A percentile compares a stretch with the other conserved stretches of the same genome.
Conservation (phyloP, 1,140 invertebrate genomes). For the Zophobas morio region DNA sequence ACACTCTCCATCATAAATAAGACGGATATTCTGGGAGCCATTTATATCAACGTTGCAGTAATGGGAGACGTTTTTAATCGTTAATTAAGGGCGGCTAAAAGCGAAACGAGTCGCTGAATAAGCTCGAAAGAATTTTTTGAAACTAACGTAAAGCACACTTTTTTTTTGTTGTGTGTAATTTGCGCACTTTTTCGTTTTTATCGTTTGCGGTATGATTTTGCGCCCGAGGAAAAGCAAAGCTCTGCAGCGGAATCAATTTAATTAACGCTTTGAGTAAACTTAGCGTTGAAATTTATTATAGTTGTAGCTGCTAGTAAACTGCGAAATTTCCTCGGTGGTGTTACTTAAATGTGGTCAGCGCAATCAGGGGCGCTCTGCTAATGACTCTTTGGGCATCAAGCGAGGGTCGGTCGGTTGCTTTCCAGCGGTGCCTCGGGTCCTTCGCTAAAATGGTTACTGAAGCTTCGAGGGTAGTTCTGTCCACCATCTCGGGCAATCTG, state of each 20-base stretch:
- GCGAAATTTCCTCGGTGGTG: conserved; percentile 43
- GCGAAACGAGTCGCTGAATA: too few relatives aligned
- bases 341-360: conserved; percentile 57
- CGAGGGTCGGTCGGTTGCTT: conserved; percentile 42
- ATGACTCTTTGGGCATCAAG: conserved; percentile 49
- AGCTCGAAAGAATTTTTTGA: too few relatives aligned
- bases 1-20: conserved; percentile 43
- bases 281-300: conserved; percentile 28
- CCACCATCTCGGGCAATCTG: conserved; percentile 27
- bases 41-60: conserved; percentile 22
- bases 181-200: neutral
- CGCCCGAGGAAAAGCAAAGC: neutral
- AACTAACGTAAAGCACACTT: neutral
- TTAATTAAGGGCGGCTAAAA: too few relatives aligned
- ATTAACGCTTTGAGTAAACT: conserved; percentile 37
- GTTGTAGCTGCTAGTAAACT: conserved; percentile 34
- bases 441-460: conserved; percentile 45
- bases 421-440: conserved; percentile 42
- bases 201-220: neutral
- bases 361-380: conserved; percentile 52
- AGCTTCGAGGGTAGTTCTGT: conserved; percentile 25
- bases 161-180: neutral
- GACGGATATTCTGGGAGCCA: conserved; percentile 11
- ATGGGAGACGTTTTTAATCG: neutral
- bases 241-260: conserved; percentile 29